Evolutionary conservation across 2,797 vertebrate species (phyloP), one percentile per base, ranked within the genome.

Genomic region (Pterois miles): DNA sequence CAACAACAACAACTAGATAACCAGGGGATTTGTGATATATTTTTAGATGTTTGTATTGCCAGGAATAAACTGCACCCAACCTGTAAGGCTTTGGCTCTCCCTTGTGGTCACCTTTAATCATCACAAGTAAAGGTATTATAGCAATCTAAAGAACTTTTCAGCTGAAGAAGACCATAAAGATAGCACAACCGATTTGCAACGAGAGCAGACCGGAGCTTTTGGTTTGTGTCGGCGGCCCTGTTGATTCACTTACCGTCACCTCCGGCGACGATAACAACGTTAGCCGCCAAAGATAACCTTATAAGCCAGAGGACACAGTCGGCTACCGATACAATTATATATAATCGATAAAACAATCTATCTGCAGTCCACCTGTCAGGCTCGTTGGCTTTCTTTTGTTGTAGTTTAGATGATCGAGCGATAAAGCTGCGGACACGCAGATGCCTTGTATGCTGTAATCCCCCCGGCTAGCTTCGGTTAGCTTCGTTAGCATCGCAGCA

Each of bases 401-500:
- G 16, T 8, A 10, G n/a, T 23, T 56, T 6, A 1, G 2, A 38
- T n/a, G 4, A 10, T 65, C 1, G 4, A 36, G 34, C 2, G 4
- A 6, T 40, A 9, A 40, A 60, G 20, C 52, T 20, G 11, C 6
- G 43, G 13, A 38, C 57, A n/a, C n/a, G 64, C 25, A 74, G 62
- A 20, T 38, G 18, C 3, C 25, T 22, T 57, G 34, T 43, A 40
- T n/a, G 50, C 54, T 36, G 70, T 56, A 57, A 0, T 8, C 22
- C 23, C 29, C 20, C 34, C 18, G 48, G 74, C 77, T 85, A 84
- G 34, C 76, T 43, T 14, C 38, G 38, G 22, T 76, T 91, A 88
- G 88, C 91, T 50, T 43, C 29, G 3, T 54, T 88, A 83, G 84
- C 89, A 62, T 81, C 12, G 2, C 4, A 9, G 11, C 48, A 6